Evolutionary conservation across 2,797 vertebrate genomes (phyloP).

Genomic region (Mormyrus proboscirostris): DNA sequence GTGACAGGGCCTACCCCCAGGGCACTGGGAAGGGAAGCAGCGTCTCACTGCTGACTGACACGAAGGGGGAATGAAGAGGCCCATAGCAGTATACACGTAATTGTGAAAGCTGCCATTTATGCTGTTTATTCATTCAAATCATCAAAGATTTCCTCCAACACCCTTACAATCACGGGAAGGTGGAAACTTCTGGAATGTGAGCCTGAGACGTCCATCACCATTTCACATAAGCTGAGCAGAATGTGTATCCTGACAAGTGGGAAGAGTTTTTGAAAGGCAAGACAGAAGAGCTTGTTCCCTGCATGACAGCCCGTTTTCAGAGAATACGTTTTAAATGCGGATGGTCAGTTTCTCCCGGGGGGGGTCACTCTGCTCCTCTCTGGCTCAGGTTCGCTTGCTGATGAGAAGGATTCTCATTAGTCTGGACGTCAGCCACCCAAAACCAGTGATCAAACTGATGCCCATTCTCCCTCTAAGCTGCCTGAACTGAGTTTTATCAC

Average conservation of each 20-base stretch:
- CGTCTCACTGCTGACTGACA: constrained; percentile 14
- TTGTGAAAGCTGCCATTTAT: neutral
- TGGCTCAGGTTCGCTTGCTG: neutral
- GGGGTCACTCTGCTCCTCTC: neutral
- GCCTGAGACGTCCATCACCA: constrained; percentile 36
- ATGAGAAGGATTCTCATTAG: neutral
- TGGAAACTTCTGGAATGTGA: neutral
- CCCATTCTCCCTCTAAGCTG: neutral
- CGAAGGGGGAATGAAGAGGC: neutral
- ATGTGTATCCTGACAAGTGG: constrained; percentile 15
- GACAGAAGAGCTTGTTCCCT: neutral
- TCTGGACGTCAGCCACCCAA: neutral
- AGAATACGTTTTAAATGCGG: neutral
- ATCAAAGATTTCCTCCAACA: constrained; percentile 14
- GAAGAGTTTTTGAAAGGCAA: neutral
- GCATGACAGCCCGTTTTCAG: neutral
- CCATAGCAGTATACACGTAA: neutral
- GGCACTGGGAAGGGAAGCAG: neutral
- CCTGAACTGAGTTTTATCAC: neutral
- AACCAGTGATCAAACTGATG: neutral
- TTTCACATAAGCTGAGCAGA: constrained; percentile 39
- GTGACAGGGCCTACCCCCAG: neutral
- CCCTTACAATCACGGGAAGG: neutral
- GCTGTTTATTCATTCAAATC: constrained; percentile 34
- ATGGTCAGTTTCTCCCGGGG: neutral